Conservation (phyloP, 2,888 invertebrate genomes). For the Agrenia bidenticulata region DNA sequence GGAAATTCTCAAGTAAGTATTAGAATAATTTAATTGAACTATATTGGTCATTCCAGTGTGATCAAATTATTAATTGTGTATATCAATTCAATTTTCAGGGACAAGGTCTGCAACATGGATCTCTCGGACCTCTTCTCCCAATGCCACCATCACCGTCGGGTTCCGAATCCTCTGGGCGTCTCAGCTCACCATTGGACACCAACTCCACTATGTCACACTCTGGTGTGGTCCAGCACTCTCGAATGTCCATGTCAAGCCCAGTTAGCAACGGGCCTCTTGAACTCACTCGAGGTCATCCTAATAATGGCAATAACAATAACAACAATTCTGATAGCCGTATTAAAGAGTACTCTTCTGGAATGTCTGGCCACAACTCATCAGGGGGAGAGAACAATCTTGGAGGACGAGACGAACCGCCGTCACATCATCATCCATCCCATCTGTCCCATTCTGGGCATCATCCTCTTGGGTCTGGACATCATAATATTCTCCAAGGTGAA, state of each 20-base stretch:
- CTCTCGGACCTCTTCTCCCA: constrained; percentile 46
- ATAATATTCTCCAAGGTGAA: constrained; percentile 31
- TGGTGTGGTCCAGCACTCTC: constrained; percentile 45
- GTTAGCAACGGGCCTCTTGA: constrained; percentile 48
- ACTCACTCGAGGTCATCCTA: constrained; percentile 43
- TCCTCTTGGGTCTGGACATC: constrained; percentile 28
- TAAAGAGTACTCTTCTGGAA: constrained; percentile 42
- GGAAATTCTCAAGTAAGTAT: constrained; percentile 42
- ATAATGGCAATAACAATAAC: constrained; percentile 24
- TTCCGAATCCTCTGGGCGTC: constrained; percentile 52
- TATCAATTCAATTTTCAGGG: constrained; percentile 31
- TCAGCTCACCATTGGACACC: constrained; percentile 48
- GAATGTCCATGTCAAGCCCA: constrained; percentile 51
- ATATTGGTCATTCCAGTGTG: too few relatives aligned
- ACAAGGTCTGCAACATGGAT: constrained; percentile 40
- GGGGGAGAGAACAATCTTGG: constrained; percentile 41
- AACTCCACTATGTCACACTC: constrained; percentile 46
- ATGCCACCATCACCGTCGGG: constrained; percentile 53
- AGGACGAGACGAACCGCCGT: constrained; percentile 29
- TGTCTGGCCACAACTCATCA: constrained; percentile 38
- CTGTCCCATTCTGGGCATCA: constrained; percentile 27
- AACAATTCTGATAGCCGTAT: constrained; percentile 35
- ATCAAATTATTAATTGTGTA: neutral
- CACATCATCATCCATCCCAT: constrained; percentile 40
- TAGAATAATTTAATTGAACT: too few relatives aligned